These are phyloP conservation scores for Mus musculus DNA, from an alignment of 2,113 vertebrate species.

Conservation along the genomic window GRCm39 chr7:83440001-83440500, in stretches of 20 bases:
- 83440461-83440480: background rate
- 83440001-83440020: background rate
- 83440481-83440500: background rate
- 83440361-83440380: background rate
- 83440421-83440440: background rate
- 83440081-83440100: background rate
- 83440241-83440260: background rate
- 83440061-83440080: background rate
- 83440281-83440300: background rate
- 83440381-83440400: background rate
- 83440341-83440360: background rate
- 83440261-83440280: background rate
- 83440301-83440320: background rate
- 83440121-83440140: background rate
- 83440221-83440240: background rate
- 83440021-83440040: background rate
- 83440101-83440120: background rate
- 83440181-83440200: background rate
- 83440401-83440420: background rate
- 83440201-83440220: background rate
- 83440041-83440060: background rate
- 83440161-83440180: background rate
- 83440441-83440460: background rate
- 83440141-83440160: background rate
- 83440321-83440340: background rate